Percentiles rank a stretch among this genome's conserved stretches.
These are phyloP conservation scores for Epinotia nisella DNA, from an alignment of 2,888 invertebrate genomes.

Conservation along the genomic window DNA sequence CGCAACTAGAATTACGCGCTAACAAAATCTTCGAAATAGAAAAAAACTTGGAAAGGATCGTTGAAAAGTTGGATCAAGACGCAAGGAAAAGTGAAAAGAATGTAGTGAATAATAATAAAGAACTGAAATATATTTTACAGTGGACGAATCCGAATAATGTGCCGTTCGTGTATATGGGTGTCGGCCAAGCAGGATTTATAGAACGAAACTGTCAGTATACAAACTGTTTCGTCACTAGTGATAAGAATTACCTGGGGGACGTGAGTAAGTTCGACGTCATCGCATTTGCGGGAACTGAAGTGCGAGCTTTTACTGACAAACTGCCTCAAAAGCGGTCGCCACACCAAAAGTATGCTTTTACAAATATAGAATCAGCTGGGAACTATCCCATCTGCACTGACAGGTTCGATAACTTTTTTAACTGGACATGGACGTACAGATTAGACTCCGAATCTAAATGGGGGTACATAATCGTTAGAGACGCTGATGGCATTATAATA, in stretches of 20 bases:
- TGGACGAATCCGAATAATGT: slow-evolving; percentile 56
- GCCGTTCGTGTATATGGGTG: slow-evolving; percentile 59
- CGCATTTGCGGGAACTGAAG: slow-evolving; percentile 57
- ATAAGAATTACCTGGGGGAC: slow-evolving; percentile 49
- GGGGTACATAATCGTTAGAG: slow-evolving; percentile 59
- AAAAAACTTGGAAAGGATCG: slow-evolving; percentile 2
- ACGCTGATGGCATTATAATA: slow-evolving; percentile 52
- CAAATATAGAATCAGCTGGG: slow-evolving; percentile 58
- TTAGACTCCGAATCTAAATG: slow-evolving; percentile 60
- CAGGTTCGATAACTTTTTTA: slow-evolving; percentile 59
- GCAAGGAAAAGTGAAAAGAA: background rate
- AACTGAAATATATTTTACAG: slow-evolving; percentile 48
- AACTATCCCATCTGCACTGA: slow-evolving; percentile 57
- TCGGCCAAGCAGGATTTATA: slow-evolving; percentile 57
- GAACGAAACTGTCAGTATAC: slow-evolving; percentile 54
- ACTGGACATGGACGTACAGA: slow-evolving; percentile 68
- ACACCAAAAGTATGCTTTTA: slow-evolving; percentile 58
- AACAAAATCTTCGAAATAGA: background rate
- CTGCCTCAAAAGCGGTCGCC: slow-evolving; percentile 50
- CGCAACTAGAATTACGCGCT: background rate
- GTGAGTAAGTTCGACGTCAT: slow-evolving; percentile 58
- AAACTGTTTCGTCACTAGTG: slow-evolving; percentile 58
- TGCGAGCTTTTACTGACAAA: slow-evolving; percentile 38
- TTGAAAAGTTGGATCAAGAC: background rate
- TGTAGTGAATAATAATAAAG: background rate